Evolutionary conservation across 2,113 vertebrate species (phyloP).

Genomic region (Caretta caretta): DNA sequence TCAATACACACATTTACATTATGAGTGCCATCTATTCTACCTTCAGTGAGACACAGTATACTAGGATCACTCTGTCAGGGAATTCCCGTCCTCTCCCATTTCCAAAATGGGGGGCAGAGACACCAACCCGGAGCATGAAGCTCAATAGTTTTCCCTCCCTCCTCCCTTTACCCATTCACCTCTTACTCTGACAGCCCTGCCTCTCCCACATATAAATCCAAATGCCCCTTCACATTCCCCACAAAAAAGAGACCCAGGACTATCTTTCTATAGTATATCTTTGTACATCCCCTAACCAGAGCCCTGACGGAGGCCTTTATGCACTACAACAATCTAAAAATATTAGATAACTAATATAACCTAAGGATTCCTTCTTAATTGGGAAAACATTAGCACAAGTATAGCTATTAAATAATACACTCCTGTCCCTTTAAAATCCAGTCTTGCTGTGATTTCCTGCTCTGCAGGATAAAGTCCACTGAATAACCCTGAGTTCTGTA

Average conservation of each 20-base stretch:
- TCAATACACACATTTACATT: not conserved
- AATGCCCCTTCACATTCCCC: not conserved
- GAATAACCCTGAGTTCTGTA: conserved; percentile 24
- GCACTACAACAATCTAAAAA: not conserved
- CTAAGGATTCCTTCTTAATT: not conserved
- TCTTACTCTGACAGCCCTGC: not conserved
- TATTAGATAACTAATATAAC: not conserved
- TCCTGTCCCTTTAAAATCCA: not conserved
- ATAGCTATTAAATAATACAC: not conserved
- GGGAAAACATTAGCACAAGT: not conserved
- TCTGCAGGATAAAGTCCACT: conserved; percentile 17
- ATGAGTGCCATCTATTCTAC: not conserved
- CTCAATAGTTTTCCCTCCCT: not conserved
- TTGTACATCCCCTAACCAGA: not conserved
- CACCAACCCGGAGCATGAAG: too few relatives aligned
- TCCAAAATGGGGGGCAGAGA: not conserved
- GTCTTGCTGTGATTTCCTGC: not conserved
- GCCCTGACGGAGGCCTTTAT: not conserved
- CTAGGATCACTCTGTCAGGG: not conserved
- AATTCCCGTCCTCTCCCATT: not conserved
- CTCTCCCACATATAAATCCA: not conserved
- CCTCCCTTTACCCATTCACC: not conserved
- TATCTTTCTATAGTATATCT: not conserved
- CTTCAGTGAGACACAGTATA: not conserved
- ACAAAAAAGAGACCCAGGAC: not conserved